A percentile compares a stretch with the other conserved stretches of the same genome.
Evolutionary conservation across 2,113 vertebrate genomes (phyloP).

Genomic region (Erpornis zantholeuca): DNA sequence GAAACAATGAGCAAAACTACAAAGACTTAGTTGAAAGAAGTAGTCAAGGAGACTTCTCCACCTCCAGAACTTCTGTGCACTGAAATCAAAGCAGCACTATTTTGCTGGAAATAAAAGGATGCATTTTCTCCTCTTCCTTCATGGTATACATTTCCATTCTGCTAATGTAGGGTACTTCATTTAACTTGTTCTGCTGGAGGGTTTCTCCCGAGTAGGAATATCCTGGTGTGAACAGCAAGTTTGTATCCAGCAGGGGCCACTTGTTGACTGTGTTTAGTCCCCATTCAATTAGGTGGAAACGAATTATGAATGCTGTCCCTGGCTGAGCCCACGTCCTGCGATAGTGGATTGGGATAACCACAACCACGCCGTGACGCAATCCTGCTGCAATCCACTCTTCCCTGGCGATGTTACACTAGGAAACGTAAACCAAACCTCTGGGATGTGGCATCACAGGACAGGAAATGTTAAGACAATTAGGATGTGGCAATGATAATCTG

Average conservation of each 20-base stretch:
- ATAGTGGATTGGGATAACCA: not conserved
- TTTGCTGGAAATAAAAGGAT: not conserved
- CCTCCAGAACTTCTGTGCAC: constrained; percentile 32
- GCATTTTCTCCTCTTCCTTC: not conserved
- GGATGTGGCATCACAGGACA: not conserved
- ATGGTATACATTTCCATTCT: not conserved
- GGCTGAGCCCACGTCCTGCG: not conserved
- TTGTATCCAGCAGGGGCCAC: constrained; percentile 34
- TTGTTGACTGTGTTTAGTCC: not conserved
- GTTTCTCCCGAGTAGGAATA: not conserved
- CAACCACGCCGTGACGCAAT: not conserved
- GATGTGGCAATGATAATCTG: not conserved
- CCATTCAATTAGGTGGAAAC: not conserved
- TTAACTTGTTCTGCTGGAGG: not conserved
- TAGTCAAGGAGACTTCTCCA: constrained; percentile 50
- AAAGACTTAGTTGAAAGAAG: not conserved
- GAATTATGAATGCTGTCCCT: not conserved
- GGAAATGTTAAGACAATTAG: constrained; percentile 14
- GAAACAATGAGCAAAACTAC: constrained; percentile 19
- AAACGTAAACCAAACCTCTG: not conserved
- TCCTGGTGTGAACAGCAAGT: not conserved
- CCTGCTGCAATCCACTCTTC: not conserved
- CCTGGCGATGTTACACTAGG: not conserved
- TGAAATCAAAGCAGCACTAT: not conserved
- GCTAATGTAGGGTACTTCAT: not conserved